Conservation (phyloP, 2,797 vertebrate genomes). For the Xiphorhynchus erythropygius region DNA sequence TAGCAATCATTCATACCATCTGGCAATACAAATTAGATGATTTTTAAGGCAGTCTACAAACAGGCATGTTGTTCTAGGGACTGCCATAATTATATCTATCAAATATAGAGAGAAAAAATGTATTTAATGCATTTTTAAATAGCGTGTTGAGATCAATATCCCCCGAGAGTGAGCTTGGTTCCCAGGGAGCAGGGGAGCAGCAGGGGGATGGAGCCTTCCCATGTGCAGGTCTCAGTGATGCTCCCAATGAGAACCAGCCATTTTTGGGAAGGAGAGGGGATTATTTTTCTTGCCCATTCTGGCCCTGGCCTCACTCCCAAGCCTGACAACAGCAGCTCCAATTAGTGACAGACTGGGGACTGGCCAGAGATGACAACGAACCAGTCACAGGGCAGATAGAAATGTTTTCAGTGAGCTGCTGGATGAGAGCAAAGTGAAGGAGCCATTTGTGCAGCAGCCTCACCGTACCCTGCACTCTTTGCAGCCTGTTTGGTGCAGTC, state of each 20-base stretch:
- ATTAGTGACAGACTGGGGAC: constrained; percentile 37
- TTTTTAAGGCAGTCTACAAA: constrained; percentile 67
- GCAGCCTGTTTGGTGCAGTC: background rate
- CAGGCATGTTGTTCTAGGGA: constrained; percentile 62
- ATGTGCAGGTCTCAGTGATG: rapidly evolving
- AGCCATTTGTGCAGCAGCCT: background rate
- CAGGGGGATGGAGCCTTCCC: background rate
- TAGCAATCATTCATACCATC: constrained; percentile 73
- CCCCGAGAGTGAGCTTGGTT: background rate
- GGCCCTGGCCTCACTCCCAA: constrained; percentile 32
- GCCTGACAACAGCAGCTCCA: constrained; percentile 2
- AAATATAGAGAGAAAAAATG: constrained; percentile 9
- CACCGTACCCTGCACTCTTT: background rate
- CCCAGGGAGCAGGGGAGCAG: background rate
- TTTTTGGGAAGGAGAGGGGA: background rate
- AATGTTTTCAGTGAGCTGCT: background rate
- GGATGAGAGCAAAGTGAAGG: background rate
- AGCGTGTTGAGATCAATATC: background rate
- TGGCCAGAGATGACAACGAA: background rate
- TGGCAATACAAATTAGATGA: constrained; percentile 71
- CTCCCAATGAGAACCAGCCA: background rate
- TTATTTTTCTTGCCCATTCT: constrained; percentile 11
- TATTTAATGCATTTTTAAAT: constrained; percentile 54
- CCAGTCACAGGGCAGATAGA: background rate
- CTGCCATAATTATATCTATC: constrained; percentile 66